Conservation (phyloP, 2,113 vertebrate genomes). For the Dascyllus trimaculatus region DNA sequence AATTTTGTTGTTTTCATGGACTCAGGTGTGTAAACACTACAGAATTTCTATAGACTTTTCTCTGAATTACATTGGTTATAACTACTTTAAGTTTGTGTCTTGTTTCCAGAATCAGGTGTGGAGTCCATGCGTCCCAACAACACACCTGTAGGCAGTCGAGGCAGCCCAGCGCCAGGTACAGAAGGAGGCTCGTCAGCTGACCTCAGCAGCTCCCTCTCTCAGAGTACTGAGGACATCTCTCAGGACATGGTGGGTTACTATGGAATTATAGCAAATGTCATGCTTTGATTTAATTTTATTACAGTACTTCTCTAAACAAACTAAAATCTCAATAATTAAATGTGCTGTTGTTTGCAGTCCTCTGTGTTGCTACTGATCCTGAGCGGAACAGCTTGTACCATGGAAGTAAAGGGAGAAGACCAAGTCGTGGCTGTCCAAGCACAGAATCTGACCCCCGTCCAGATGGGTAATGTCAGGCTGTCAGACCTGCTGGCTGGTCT, state of each 20-base stretch:
- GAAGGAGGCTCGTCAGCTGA: conserved; percentile 86
- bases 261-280: background rate
- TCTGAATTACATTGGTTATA: background rate
- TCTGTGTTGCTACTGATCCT: conserved; percentile 90
- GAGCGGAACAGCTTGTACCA: conserved; percentile 83
- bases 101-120: conserved; percentile 87
- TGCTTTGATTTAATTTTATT: background rate
- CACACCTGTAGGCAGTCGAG: conserved; percentile 71
- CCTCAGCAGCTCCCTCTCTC: conserved; percentile 90
- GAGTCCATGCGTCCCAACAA: conserved; percentile 84
- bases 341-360: conserved; percentile 81
- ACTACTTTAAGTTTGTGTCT: background rate
- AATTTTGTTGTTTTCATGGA: conserved; percentile 91
- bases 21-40: conserved; percentile 82
- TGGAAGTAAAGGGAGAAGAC: conserved; percentile 90
- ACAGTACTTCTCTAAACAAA: too few species aligned
- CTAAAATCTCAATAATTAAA: too few species aligned
- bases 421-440: conserved; percentile 88
- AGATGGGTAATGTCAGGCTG: conserved; percentile 88
- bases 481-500: conserved; percentile 87
- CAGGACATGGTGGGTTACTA: conserved; percentile 86
- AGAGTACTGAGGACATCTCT: conserved; percentile 86
- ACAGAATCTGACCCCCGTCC: conserved; percentile 84
- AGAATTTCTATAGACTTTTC: background rate
- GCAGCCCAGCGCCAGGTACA: conserved; percentile 83